phyloP scores from a whole-genome alignment of 2,888 invertebrate species.

The Yponomeuta sedellus region DNA sequence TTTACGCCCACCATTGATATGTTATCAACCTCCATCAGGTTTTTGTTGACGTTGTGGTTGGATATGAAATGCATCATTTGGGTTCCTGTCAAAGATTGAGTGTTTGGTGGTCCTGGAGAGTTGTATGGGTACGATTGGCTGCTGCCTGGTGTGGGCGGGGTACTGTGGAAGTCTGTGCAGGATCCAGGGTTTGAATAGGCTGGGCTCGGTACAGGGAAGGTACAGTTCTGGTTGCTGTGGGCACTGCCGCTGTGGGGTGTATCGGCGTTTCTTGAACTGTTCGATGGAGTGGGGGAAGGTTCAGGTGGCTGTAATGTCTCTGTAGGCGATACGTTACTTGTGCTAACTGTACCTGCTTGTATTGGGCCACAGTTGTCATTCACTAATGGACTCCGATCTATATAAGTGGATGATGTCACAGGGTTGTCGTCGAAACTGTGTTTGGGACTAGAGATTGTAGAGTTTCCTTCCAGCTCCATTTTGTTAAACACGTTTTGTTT shows the following conservation, averaged over 20 bases:
- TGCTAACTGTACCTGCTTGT: constrained; percentile 90
- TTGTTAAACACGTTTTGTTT: constrained; percentile 56
- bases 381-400: constrained; percentile 74
- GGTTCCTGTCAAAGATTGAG: constrained; percentile 51
- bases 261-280: constrained; percentile 68
- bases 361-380: constrained; percentile 83
- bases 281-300: constrained; percentile 78
- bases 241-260: constrained; percentile 61
- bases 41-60: constrained; percentile 69
- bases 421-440: constrained; percentile 76
- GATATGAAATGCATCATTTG: constrained; percentile 74
- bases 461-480: constrained; percentile 68
- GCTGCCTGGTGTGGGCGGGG: constrained; percentile 55
- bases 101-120: constrained; percentile 56
- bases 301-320: constrained; percentile 73
- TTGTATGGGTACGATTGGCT: constrained; percentile 43
- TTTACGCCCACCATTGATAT: constrained; percentile 71
- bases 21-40: constrained; percentile 71
- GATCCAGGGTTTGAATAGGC: constrained; percentile 68
- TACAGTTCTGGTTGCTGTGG: constrained; percentile 48
- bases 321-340: constrained; percentile 85
- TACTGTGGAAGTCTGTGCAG: constrained; percentile 52
- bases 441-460: constrained; percentile 73
- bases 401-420: constrained; percentile 82
- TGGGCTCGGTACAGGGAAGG: constrained; percentile 67